Base-by-base conservation (phyloP, 2,797 vertebrate genomes). In the Psittacula echo region DNA sequence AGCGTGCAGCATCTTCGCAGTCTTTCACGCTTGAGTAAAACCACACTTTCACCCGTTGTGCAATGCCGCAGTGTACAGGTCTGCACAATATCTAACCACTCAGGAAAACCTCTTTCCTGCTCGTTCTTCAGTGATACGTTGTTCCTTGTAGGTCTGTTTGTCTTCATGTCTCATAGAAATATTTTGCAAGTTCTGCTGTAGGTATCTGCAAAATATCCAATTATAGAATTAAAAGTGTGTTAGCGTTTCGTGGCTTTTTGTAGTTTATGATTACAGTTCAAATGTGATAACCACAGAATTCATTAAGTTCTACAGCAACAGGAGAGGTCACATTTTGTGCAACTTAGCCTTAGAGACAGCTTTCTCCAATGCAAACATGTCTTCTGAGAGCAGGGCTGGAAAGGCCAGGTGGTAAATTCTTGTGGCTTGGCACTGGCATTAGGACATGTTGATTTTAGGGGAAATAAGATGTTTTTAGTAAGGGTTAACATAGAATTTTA, bases 351-450 rank as follows among this genome's bases (percentile, higher is more conserved):
- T 72, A 47, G 50, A 19, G 22, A 68, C 30, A 64, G 39, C 50
- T 75, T 88, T 89, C 62, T 85, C 45, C 50, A 50, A 41, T 1
- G 3, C 4, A 18, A 1, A 30, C 5, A 2, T 30, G 19, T n/a
- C 70, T 81, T 68, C 71, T 65, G 34, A 82, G 50, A 79, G 50
- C 32, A 34, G 21, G 56, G 50, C 70, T 90, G 50, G 47, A 84
- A 78, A 85, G 90, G 45, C 23, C 84, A 88, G 71, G 71, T 94
- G 54, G 30, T 76, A 60, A 70, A 74, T 94, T 89, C 75, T 51
- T 85, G 72, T 91, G 81, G 68, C 60, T 94, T 94, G 84, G 65
- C 86, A 26, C 34, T 66, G 53, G 14, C 3, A 2, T 78, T 62
- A 37, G 42, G 42, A 79, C 37, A 7, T 37, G 30, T 42, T 85